phyloP scores from a whole-genome alignment of 64 coral and sea anemone species.

The Montipora sp. region DNA sequence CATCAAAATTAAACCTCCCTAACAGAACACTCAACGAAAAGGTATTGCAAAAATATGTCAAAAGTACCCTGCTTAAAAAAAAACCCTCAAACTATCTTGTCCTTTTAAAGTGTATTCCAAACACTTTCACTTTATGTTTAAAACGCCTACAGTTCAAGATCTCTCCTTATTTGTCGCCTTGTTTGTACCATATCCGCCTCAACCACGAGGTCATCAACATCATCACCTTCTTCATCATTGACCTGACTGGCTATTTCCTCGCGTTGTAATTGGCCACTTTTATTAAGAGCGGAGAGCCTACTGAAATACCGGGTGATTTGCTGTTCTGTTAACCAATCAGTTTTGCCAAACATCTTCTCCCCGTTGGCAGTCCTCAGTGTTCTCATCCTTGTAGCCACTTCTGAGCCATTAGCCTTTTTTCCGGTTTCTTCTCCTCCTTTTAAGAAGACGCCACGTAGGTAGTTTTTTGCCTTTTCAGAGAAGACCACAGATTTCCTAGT shows the following conservation, averaged over 20 bases:
- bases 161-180: not conserved
- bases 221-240: not conserved
- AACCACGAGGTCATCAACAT: not conserved
- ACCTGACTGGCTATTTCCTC: not conserved
- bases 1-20: no score
- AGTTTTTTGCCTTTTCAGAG: slow-evolving; percentile 44
- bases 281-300: slow-evolving; percentile 1
- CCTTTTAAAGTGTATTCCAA: no score
- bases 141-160: not conserved
- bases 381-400: slow-evolving; percentile 41
- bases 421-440: no score
- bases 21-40: no score
- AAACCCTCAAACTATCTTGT: no score
- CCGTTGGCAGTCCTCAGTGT: slow-evolving; percentile 14
- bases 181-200: not conserved
- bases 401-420: not conserved
- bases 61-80: no score
- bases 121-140: no score
- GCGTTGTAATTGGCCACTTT: not conserved
- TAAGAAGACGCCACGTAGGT: slow-evolving; percentile 3
- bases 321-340: slow-evolving; percentile 15
- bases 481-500: not conserved
- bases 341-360: slow-evolving; percentile 1
- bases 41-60: no score
- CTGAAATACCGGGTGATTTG: slow-evolving; percentile 35